Base-by-base conservation (phyloP, 2,888 invertebrate genomes). In the Linnaemya vulpina region DNA sequence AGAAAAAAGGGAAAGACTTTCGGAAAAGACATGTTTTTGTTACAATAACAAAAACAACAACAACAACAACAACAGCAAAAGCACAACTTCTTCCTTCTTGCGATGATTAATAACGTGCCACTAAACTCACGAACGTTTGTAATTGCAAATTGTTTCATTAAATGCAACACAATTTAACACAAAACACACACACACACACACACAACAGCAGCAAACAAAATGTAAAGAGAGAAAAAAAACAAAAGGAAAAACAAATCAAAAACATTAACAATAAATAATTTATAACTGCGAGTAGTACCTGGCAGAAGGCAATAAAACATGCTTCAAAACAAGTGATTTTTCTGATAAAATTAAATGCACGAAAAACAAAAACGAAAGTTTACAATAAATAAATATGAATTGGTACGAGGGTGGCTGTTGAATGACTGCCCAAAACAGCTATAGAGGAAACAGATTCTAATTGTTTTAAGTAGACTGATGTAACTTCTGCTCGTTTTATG, bases 101-200 rank as follows among this genome's bases (percentile, higher is more conserved):
- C 5, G 9, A 43, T 76, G 53, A 76, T 40, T 67, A 67, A 84
- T 84, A 73, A 84, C 84, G 74, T 81, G 84, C 53, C 62, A 60
- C 40, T 74, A 35, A 68, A 79, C 78, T 83, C 83, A 86, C 82
- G 86, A 79, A 81, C 70, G 53, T 73, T 83, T 79, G 79, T 86
- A 79, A 80, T 81, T 81, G 81, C 74, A 86, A 83, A 78, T 84
- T 86, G 74, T 43, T 78, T 83, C 81, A 65, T 60, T 71, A 68
- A 76, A 80, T 67, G 49, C 73, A 76, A 74, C 43, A 75, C 38
- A 43, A 71, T 49, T 60, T 38, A n/a, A 53, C 49, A 60, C 46
- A 49, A 68, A 35, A 35, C 3, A 40, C 46, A 30, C 30, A 30
- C 30, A 30, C 30, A 30, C 30, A 30, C 30, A 30, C 30, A 30